A percentile compares a stretch with the other conserved stretches of the same genome.
Evolutionary conservation across 2,888 invertebrate species (phyloP).

Genomic region (Phania funesta): DNA sequence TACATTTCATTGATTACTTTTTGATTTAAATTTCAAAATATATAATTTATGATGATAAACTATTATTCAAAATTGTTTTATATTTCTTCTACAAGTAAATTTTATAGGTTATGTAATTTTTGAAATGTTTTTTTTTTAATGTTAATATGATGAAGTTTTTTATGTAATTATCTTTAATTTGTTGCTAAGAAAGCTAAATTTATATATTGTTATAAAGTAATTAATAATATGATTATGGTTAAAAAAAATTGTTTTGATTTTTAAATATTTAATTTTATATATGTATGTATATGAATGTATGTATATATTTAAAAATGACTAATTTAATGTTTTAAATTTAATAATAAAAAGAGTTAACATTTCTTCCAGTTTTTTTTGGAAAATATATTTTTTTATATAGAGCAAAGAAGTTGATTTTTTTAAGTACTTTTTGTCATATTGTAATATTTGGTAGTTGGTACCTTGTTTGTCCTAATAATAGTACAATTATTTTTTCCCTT

Average conservation of each 20-base stretch:
- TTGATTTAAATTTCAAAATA: constrained; percentile 37
- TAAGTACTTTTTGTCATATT: background rate
- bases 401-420: constrained; percentile 34
- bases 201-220: background rate
- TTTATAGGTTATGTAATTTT: background rate
- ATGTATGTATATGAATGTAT: too few relatives aligned
- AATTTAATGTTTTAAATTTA: background rate
- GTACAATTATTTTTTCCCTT: background rate
- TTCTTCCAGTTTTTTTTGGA: background rate
- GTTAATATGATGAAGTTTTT: background rate
- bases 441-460: too few relatives aligned
- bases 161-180: background rate
- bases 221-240: background rate
- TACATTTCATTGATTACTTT: constrained; percentile 18
- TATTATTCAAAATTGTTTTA: background rate
- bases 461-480: too few relatives aligned
- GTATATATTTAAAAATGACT: constrained; percentile 18
- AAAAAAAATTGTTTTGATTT: background rate
- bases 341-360: constrained; percentile 50
- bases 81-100: background rate
- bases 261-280: constrained; percentile 67
- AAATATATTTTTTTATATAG: constrained; percentile 29
- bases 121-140: too few relatives aligned
- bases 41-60: background rate
- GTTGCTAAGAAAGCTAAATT: background rate